Evolutionary conservation across 2,888 invertebrate genomes (phyloP).

Genomic region (Temnothorax ravouxi): DNA sequence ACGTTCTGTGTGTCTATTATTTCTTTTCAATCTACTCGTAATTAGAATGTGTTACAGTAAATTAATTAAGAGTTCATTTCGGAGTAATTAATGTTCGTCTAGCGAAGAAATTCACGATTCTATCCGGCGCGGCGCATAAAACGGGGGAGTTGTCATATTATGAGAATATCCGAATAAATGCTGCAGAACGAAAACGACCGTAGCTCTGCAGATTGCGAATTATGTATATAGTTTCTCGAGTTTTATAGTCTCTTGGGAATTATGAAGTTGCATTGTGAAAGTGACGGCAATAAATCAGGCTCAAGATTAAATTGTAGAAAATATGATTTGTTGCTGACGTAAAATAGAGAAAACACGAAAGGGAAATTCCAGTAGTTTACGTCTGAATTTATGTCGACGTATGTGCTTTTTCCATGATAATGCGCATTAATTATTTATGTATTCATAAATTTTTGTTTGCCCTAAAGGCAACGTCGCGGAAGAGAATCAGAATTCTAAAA

Average conservation of each 20-base stretch:
- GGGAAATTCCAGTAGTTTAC: constrained; percentile 24
- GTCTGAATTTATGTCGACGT: constrained; percentile 17
- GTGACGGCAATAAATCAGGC: constrained; percentile 39
- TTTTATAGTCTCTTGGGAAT: constrained; percentile 48
- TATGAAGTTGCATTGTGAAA: constrained; percentile 40
- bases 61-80: constrained; percentile 24
- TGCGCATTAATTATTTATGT: constrained; percentile 16
- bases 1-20: background rate
- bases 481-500: background rate
- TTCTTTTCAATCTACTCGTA: background rate
- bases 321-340: constrained; percentile 45
- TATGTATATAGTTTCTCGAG: constrained; percentile 41
- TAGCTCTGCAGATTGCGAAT: constrained; percentile 30
- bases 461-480: background rate
- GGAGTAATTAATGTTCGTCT: constrained; percentile 6
- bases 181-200: constrained; percentile 1
- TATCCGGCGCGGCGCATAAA: background rate
- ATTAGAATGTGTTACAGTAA: constrained; percentile 21
- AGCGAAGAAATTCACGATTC: constrained; percentile 17
- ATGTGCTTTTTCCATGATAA: constrained; percentile 17
- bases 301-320: constrained; percentile 49
- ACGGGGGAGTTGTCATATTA: background rate
- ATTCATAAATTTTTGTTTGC: background rate
- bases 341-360: constrained; percentile 32
- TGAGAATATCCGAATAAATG: constrained; percentile 22